These are phyloP conservation scores for Rachycentron canadum DNA, from an alignment of 2,797 vertebrate genomes.

Conservation along the genomic window DNA sequence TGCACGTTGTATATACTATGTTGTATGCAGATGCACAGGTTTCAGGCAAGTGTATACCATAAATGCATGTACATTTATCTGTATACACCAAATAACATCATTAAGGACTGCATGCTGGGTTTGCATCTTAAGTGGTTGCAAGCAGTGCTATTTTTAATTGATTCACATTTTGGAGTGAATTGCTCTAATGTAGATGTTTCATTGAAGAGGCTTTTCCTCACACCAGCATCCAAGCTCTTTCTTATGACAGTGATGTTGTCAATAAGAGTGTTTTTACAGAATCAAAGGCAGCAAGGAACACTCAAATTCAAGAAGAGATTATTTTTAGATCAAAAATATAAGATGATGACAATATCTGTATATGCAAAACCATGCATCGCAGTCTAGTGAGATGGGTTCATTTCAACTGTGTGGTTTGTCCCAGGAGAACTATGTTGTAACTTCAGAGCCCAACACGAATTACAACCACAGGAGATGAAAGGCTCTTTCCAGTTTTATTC, in stretches of 20 bases:
- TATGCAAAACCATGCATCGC: conserved; percentile 38
- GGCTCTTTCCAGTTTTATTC: conserved; percentile 59
- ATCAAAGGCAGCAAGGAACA: conserved; percentile 30
- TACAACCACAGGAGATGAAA: conserved; percentile 67
- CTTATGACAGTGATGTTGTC: conserved; percentile 21
- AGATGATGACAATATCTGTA: conserved; percentile 26
- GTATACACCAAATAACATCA: conserved; percentile 19
- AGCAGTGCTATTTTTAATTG: conserved; percentile 28
- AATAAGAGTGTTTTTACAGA: conserved; percentile 33
- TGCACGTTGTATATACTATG: conserved; percentile 31
- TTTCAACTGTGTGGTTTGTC: conserved; percentile 61
- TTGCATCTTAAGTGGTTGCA: conserved; percentile 34
- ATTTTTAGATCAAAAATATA: conserved; percentile 57
- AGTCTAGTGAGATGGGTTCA: conserved; percentile 45
- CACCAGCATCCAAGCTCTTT: conserved; percentile 14
- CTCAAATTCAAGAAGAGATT: conserved; percentile 21
- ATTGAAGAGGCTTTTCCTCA: conserved; percentile 36
- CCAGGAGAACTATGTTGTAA: conserved; percentile 59
- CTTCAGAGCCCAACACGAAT: conserved; percentile 56
- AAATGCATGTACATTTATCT: conserved; percentile 40
- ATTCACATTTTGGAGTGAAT: conserved; percentile 14
- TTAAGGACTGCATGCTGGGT: conserved; percentile 25
- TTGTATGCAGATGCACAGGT: conserved; percentile 53
- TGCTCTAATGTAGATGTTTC: conserved; percentile 31
- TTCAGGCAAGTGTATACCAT: conserved; percentile 23